A percentile compares a stretch with the other conserved stretches of the same genome.
phyloP scores from a whole-genome alignment of 1,140 invertebrate species.

The Kradibia gibbosae region DNA sequence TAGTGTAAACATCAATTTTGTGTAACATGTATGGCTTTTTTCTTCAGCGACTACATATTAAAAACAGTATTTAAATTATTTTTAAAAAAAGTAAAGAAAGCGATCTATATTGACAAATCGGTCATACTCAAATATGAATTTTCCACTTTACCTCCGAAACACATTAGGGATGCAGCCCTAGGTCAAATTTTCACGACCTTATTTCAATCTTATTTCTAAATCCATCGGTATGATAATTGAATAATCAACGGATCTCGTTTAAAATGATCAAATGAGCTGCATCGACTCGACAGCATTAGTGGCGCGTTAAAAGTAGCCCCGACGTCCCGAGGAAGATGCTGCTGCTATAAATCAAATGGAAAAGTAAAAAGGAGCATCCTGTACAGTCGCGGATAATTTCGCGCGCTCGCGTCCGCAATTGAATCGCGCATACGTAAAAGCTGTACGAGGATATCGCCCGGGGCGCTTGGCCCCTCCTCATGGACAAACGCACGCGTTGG shows the following conservation, averaged over 20 bases:
- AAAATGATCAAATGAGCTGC: neutral
- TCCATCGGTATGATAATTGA: neutral
- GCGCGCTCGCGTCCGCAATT: neutral
- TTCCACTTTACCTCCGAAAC: neutral
- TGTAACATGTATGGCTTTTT: too few species aligned
- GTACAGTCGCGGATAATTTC: neutral
- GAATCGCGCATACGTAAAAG: neutral
- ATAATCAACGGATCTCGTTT: neutral
- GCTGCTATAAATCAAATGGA: neutral
- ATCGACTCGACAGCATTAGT: neutral
- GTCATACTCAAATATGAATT: neutral
- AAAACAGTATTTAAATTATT: neutral
- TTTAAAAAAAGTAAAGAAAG: neutral
- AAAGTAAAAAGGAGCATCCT: conserved; percentile 1
- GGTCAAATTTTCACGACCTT: neutral
- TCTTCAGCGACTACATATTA: too few species aligned
- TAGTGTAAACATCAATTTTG: too few species aligned
- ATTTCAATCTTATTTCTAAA: neutral
- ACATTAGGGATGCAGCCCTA: neutral
- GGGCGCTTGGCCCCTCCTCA: neutral
- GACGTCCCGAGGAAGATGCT: neutral
- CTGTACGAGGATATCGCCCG: neutral
- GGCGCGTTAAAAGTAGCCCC: neutral
- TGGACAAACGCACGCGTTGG: conserved; percentile 10
- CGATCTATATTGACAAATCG: neutral